Evolutionary conservation across 2,113 vertebrate genomes (phyloP).

Genomic region (Anser cygnoides): DNA sequence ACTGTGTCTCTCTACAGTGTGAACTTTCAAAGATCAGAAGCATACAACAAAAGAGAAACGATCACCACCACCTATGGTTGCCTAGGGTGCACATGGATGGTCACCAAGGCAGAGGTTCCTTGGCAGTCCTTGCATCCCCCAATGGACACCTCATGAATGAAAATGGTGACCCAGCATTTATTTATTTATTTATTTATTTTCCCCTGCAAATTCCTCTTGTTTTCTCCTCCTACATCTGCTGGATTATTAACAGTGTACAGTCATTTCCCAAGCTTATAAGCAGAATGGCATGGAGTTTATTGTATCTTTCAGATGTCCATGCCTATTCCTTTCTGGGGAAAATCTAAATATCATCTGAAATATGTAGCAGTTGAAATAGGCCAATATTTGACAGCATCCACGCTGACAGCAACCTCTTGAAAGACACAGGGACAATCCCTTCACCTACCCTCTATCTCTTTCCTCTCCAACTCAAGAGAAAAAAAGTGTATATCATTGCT

Average conservation of each 20-base stretch:
- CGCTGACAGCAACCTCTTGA: not conserved
- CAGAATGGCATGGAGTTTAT: not conserved
- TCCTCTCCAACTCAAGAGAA: not conserved
- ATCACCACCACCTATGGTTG: not conserved
- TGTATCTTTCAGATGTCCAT: not conserved
- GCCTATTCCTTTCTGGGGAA: not conserved
- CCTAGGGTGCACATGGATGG: rapidly evolving
- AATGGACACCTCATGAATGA: not conserved
- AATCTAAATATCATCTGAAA: not conserved
- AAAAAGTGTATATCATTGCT: not conserved
- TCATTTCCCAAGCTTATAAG: not conserved
- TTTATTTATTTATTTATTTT: not conserved
- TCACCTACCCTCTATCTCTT: not conserved
- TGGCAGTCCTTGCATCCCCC: not conserved
- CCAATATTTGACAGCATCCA: not conserved
- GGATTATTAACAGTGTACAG: not conserved
- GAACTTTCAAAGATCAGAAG: not conserved
- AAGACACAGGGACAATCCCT: not conserved
- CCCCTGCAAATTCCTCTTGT: not conserved
- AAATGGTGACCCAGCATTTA: not conserved
- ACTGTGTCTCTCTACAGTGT: not conserved
- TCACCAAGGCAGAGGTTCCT: not conserved
- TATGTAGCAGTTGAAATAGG: not conserved
- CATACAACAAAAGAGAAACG: not conserved
- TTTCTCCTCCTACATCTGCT: not conserved